Conservation (phyloP, 2,888 invertebrate genomes). For the Caenorhabditis parvicauda region DNA sequence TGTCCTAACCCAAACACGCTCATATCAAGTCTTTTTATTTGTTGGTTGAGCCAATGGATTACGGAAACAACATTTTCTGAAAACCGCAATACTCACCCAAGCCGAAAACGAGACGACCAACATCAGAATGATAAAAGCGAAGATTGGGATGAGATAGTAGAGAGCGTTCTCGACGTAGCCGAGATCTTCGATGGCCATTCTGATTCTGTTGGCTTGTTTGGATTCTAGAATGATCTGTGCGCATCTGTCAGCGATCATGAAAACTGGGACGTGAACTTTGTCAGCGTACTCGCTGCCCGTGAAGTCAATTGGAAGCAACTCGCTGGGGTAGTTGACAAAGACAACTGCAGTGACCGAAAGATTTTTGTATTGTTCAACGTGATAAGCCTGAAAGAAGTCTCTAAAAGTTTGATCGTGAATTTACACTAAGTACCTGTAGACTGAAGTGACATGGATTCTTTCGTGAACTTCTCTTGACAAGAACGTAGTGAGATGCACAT, state of each 20-base stretch:
- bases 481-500: constrained; percentile 47
- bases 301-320: constrained; percentile 52
- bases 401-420: neutral
- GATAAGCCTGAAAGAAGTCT: constrained; percentile 26
- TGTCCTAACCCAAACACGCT: no score
- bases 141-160: no score
- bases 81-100: neutral
- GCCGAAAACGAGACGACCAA: neutral
- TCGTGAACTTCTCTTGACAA: constrained; percentile 48
- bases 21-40: no score
- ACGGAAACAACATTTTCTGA: no score
- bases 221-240: no score
- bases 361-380: constrained; percentile 29
- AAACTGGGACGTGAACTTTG: constrained; percentile 45
- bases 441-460: constrained; percentile 45
- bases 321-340: constrained; percentile 49
- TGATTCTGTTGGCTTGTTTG: no score
- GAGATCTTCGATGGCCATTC: no score
- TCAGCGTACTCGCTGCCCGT: constrained; percentile 47
- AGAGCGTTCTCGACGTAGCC: no score
- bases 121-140: constrained; percentile 6
- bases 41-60: no score
- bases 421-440: constrained; percentile 24
- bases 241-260: constrained; percentile 56
- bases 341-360: constrained; percentile 29